Percentiles rank a stretch among this genome's conserved stretches.
phyloP scores from a whole-genome alignment of 2,797 vertebrate genomes.

The Ibycter americanus region DNA sequence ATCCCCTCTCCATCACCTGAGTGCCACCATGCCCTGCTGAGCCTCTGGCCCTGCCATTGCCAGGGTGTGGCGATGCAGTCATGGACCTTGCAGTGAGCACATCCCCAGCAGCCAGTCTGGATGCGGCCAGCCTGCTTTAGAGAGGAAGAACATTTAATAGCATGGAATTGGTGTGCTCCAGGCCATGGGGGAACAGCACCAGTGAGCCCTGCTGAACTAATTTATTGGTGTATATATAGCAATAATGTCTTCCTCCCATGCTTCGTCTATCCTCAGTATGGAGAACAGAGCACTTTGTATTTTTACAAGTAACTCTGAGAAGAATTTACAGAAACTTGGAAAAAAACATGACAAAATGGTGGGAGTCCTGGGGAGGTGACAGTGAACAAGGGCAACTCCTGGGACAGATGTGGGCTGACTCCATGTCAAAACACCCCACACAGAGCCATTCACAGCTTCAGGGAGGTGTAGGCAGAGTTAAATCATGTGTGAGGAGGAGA shows the following conservation, averaged over 20 bases:
- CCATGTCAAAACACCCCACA: background rate
- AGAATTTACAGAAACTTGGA: background rate
- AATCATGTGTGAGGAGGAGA: background rate
- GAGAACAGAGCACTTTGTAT: background rate
- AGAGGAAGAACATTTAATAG: background rate
- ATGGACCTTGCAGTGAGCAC: background rate
- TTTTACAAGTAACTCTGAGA: background rate
- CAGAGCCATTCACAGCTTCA: background rate
- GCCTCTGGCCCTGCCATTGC: background rate
- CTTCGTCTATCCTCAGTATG: background rate
- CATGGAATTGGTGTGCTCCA: background rate
- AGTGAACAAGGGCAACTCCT: background rate
- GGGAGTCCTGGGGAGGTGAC: background rate
- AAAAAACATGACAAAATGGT: background rate
- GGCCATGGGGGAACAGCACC: background rate
- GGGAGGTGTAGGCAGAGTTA: background rate
- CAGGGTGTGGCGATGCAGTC: rapidly evolving
- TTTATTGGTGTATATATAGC: background rate
- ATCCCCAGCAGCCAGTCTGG: background rate
- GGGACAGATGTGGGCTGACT: background rate
- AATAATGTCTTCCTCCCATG: background rate
- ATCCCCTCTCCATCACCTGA: background rate
- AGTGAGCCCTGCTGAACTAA: background rate
- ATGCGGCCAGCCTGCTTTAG: background rate
- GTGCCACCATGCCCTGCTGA: background rate